Conservation (phyloP, 1,140 invertebrate species). For the Bombus consobrinus region DNA sequence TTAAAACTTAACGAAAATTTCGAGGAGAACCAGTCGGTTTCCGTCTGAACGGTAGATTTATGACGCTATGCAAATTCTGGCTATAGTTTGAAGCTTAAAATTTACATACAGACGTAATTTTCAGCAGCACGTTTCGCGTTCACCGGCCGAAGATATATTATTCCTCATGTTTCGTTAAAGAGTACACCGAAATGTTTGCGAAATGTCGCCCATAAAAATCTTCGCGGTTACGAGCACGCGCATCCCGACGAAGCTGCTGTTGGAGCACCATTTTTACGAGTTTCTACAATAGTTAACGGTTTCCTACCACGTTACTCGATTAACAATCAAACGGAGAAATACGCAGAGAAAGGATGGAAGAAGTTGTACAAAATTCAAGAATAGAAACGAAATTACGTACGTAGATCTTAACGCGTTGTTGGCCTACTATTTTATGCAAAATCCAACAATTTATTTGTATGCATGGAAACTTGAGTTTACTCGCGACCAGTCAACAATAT, state of each 20-base stretch:
- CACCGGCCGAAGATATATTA: slow-evolving; percentile 49
- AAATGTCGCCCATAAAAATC: slow-evolving; percentile 14
- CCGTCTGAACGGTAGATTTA: slow-evolving; percentile 53
- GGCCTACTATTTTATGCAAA: too few relatives aligned
- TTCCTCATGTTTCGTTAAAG: slow-evolving; percentile 51
- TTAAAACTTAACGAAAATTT: slow-evolving; percentile 55
- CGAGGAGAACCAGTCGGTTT: slow-evolving; percentile 26
- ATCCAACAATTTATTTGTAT: too few relatives aligned
- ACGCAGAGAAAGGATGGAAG: too few relatives aligned
- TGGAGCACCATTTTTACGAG: neutral
- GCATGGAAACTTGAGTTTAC: too few relatives aligned
- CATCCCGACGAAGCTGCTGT: neutral
- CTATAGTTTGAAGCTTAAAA: slow-evolving; percentile 58
- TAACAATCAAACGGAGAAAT: neutral
- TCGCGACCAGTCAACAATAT: too few relatives aligned
- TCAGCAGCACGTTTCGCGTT: slow-evolving; percentile 38
- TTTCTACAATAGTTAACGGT: neutral
- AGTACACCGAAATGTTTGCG: slow-evolving; percentile 2
- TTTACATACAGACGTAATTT: slow-evolving; percentile 63
- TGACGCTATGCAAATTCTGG: slow-evolving; percentile 50
- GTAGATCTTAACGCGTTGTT: too few relatives aligned
- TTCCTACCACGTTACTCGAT: neutral
- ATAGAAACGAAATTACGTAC: neutral
- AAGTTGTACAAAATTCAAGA: neutral
- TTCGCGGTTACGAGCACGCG: neutral